Conservation (phyloP, 2,113 vertebrate genomes). For the Eudorcas thomsonii region DNA sequence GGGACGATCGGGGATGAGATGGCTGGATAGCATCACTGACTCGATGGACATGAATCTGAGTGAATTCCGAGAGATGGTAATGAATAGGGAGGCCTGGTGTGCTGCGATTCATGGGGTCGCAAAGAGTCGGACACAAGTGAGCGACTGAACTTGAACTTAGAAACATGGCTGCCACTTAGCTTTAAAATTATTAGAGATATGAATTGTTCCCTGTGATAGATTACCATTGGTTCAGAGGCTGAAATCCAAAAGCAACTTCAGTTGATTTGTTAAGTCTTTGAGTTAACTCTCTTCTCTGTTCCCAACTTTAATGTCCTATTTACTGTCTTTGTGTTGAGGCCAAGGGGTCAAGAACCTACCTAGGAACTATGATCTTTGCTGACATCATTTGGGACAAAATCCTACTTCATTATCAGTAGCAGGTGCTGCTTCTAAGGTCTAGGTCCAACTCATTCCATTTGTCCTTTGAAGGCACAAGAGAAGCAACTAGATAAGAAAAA, state of each 20-base stretch:
- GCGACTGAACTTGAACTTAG: background rate
- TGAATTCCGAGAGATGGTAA: too few species aligned
- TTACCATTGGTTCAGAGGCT: background rate
- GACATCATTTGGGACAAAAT: slow-evolving; percentile 43
- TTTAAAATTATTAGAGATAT: background rate
- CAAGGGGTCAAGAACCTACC: slow-evolving; percentile 3
- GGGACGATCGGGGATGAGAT: too few species aligned
- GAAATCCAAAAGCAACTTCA: background rate
- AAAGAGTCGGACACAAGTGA: too few species aligned
- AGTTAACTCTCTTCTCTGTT: background rate
- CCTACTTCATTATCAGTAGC: slow-evolving; percentile 38
- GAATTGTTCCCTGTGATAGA: background rate
- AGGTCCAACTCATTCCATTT: slow-evolving; percentile 38
- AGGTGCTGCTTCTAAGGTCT: slow-evolving; percentile 49
- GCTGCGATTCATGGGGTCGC: too few species aligned
- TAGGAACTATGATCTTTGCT: slow-evolving; percentile 20
- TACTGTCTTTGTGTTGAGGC: background rate
- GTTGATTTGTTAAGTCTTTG: background rate
- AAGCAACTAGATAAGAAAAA: slow-evolving; percentile 36
- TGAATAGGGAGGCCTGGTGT: too few species aligned
- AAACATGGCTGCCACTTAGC: background rate
- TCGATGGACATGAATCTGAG: too few species aligned
- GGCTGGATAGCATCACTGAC: too few species aligned
- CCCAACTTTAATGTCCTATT: background rate
- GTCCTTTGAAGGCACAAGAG: slow-evolving; percentile 23